phyloP scores from a whole-genome alignment of 2,113 vertebrate genomes.

The Gnathonemus longibarbis region DNA sequence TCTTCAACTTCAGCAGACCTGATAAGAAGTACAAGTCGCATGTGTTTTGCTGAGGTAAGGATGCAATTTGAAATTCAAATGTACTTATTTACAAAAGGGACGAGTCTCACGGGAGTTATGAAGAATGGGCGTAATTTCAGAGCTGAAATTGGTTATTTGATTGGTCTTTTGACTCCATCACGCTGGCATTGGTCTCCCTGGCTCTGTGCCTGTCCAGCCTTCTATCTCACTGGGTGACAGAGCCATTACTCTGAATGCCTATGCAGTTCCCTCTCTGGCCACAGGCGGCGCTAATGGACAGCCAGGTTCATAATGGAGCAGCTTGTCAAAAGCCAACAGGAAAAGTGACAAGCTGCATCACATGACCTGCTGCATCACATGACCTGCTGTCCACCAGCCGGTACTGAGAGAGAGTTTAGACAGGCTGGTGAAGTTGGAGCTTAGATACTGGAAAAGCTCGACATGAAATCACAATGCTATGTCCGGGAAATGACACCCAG shows the following conservation, averaged over 20 bases:
- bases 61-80: not conserved
- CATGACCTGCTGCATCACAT: not conserved
- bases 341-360: not conserved
- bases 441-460: not conserved
- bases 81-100: not conserved
- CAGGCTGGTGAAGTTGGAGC: not conserved
- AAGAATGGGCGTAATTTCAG: not conserved
- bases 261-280: conserved; percentile 37
- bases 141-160: not conserved
- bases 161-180: not conserved
- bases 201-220: conserved; percentile 26
- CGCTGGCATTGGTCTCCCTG: not conserved
- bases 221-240: conserved; percentile 32
- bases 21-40: not conserved
- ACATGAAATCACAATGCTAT: not conserved
- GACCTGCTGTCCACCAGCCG: not conserved
- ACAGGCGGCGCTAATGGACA: not conserved
- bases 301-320: not conserved
- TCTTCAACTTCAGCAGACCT: not conserved
- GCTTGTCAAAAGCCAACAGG: not conserved
- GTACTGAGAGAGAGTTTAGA: not conserved
- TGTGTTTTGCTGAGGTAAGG: conserved; percentile 1
- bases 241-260: conserved; percentile 47
- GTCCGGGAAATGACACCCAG: not conserved
- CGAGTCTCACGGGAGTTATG: not conserved